Evolutionary conservation across 2,113 vertebrate genomes (phyloP).

Genomic region (Eubucco bourcierii): DNA sequence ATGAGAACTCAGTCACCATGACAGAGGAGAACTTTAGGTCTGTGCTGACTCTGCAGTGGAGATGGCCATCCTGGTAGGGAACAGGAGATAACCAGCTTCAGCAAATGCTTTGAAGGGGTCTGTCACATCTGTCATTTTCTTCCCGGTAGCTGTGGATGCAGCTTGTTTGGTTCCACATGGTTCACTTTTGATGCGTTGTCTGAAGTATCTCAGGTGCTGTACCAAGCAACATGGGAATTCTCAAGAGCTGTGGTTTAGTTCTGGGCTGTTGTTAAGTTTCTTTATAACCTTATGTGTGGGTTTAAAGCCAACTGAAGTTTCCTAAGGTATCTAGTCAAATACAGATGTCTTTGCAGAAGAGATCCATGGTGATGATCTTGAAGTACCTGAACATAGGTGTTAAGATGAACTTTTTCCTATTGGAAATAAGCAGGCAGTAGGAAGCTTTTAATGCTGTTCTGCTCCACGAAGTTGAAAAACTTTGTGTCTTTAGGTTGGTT

Average conservation of each 20-base stretch:
- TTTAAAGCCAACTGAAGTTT: neutral
- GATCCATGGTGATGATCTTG: fast-evolving
- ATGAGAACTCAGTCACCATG: fast-evolving
- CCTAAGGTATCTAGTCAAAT: neutral
- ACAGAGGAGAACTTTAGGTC: neutral
- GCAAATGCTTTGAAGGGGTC: neutral
- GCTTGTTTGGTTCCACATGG: neutral
- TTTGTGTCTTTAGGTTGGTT: neutral
- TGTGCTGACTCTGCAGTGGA: neutral
- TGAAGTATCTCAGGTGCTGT: fast-evolving
- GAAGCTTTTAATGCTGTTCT: neutral
- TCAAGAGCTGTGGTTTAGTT: neutral
- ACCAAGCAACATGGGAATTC: fast-evolving
- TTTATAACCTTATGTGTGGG: neutral
- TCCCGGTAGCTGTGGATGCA: neutral
- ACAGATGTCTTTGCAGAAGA: neutral
- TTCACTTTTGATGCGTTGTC: neutral
- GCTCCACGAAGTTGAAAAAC: neutral
- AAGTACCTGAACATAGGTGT: neutral
- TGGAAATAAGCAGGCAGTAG: neutral
- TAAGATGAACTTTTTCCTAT: neutral
- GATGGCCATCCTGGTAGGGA: neutral
- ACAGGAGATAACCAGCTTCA: neutral
- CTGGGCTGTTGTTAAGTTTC: neutral
- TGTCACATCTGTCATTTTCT: fast-evolving